These are phyloP conservation scores for Mormyrus hasselquistii DNA, from an alignment of 2,797 vertebrate species.

Conservation along the genomic window DNA sequence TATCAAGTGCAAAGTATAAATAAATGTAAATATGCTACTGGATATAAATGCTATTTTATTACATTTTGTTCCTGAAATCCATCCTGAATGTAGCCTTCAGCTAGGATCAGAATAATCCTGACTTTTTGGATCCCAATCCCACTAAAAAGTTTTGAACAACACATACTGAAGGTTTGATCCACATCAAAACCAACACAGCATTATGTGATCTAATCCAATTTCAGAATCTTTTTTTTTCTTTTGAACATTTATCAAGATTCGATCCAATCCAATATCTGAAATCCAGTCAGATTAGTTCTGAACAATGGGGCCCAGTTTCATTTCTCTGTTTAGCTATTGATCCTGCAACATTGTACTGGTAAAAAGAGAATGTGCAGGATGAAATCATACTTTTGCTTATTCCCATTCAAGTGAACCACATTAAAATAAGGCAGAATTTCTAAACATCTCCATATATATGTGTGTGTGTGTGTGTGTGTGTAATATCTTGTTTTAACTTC, in stretches of 20 bases:
- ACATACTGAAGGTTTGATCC: neutral
- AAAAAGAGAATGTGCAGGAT: neutral
- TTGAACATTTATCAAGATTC: neutral
- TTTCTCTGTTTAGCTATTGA: neutral
- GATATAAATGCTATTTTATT: neutral
- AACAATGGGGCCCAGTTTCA: neutral
- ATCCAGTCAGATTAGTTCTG: neutral
- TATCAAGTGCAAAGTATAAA: neutral
- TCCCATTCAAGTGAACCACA: neutral
- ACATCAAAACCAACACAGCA: neutral
- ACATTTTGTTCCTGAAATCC: neutral
- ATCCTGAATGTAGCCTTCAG: neutral
- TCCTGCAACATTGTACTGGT: neutral
- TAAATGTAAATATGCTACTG: neutral
- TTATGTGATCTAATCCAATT: neutral
- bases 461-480: neutral
- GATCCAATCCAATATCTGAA: neutral
- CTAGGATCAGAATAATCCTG: neutral
- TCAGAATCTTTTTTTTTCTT: neutral
- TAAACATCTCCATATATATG: neutral
- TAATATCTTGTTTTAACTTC: neutral
- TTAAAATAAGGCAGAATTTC: neutral
- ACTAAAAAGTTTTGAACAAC: neutral
- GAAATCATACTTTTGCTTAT: neutral
- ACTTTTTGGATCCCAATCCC: neutral